These are phyloP conservation scores for Phaethon lepturus DNA, from an alignment of 2,113 vertebrate species.

Conservation along the genomic window DNA sequence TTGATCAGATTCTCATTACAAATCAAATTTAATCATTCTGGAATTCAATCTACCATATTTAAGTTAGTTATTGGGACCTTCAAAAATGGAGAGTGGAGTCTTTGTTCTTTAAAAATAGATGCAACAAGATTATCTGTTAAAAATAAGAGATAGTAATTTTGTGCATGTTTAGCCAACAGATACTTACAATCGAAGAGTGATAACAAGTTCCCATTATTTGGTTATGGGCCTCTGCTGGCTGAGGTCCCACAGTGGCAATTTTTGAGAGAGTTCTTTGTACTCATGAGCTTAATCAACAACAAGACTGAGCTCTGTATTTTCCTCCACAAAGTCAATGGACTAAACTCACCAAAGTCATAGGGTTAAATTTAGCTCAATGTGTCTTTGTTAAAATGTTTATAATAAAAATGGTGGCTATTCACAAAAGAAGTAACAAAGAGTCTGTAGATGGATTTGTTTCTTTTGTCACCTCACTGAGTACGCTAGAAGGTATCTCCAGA, in stretches of 20 bases:
- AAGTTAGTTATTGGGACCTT: neutral
- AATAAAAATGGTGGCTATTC: neutral
- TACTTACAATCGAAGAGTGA: conserved; percentile 25
- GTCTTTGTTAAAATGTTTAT: conserved; percentile 29
- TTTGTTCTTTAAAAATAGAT: conserved; percentile 26
- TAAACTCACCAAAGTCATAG: neutral
- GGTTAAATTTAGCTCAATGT: conserved; percentile 53
- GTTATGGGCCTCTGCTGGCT: conserved; percentile 33
- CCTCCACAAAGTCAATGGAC: neutral
- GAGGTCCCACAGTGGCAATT: conserved; percentile 9
- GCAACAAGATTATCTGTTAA: neutral
- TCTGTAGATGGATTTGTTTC: neutral
- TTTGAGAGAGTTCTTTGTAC: conserved; percentile 48
- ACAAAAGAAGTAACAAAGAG: neutral
- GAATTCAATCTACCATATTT: neutral
- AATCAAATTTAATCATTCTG: neutral
- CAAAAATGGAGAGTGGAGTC: neutral
- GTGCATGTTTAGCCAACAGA: conserved; percentile 14
- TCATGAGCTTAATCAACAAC: neutral
- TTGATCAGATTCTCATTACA: conserved; percentile 27
- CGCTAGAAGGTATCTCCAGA: neutral
- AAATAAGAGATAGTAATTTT: neutral
- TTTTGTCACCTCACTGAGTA: neutral
- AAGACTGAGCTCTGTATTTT: conserved; percentile 51
- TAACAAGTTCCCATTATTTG: conserved; percentile 52